phyloP scores from a whole-genome alignment of 2,113 vertebrate genomes.

The Macquaria australasica region DNA sequence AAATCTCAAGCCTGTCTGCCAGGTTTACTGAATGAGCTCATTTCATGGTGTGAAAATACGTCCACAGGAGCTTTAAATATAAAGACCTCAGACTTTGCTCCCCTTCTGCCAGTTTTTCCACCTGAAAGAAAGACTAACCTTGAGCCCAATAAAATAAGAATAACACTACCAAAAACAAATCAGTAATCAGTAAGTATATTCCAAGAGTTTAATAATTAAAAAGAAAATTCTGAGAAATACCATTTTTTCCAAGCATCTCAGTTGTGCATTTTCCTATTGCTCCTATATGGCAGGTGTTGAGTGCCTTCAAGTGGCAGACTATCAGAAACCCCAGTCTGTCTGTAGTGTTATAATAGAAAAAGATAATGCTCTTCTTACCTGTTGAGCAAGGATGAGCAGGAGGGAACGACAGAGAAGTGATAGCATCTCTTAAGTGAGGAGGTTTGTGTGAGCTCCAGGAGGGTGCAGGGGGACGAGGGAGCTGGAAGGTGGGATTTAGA shows the following conservation, averaged over 20 bases:
- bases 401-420: slow-evolving; percentile 83
- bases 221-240: neutral
- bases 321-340: neutral
- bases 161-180: neutral
- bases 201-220: neutral
- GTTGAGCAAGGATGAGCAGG: slow-evolving; percentile 83
- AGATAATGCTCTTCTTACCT: slow-evolving; percentile 84
- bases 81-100: slow-evolving; percentile 25
- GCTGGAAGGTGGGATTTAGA: slow-evolving; percentile 59
- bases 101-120: neutral
- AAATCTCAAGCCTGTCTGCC: slow-evolving; percentile 81
- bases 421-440: slow-evolving; percentile 85
- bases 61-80: slow-evolving; percentile 22
- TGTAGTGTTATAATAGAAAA: neutral
- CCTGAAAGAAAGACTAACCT: neutral
- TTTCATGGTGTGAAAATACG: slow-evolving; percentile 64
- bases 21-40: slow-evolving; percentile 78
- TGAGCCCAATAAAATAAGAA: neutral
- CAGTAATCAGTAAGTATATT: neutral
- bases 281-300: neutral
- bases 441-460: slow-evolving; percentile 64
- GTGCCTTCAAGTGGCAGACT: neutral
- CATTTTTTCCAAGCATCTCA: neutral
- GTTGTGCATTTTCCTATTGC: neutral
- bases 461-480: slow-evolving; percentile 52